Conservation (phyloP, 1,140 invertebrate genomes). For the Sycobia sp. region DNA sequence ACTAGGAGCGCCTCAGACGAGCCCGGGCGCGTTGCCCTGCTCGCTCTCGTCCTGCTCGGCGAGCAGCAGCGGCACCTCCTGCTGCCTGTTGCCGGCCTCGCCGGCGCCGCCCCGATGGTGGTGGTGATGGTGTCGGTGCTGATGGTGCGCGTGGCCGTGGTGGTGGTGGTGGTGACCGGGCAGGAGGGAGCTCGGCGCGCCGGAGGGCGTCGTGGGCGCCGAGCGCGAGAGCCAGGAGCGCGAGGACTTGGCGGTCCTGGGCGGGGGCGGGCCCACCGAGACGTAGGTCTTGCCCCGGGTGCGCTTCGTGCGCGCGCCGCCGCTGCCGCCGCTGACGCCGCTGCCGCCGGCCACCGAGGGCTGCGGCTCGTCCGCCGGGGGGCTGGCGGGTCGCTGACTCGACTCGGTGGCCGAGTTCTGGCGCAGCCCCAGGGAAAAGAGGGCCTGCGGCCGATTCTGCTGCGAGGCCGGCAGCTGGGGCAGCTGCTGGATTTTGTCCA, state of each 20-base stretch:
- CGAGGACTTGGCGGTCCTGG: constrained; percentile 35
- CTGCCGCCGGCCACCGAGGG: not conserved
- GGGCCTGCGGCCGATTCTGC: constrained; percentile 48
- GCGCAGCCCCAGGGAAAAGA: constrained; percentile 37
- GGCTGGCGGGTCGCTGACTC: not conserved
- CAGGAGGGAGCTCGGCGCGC: constrained; percentile 47
- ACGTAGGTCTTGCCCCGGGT: constrained; percentile 55
- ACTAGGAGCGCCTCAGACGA: constrained; percentile 3
- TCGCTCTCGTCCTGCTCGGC: constrained; percentile 58
- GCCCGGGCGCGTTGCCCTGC: constrained; percentile 3
- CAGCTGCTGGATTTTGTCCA: constrained; percentile 73
- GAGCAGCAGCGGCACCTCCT: constrained; percentile 55
- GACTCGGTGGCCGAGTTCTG: too few relatives aligned
- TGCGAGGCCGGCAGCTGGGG: constrained; percentile 56
- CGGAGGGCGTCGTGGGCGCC: constrained; percentile 76
- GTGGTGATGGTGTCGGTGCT: too few relatives aligned
- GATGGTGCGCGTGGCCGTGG: constrained; percentile 1
- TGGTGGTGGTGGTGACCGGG: not conserved
- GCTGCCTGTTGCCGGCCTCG: constrained; percentile 49
- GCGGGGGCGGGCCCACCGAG: constrained; percentile 49
- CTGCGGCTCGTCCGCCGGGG: not conserved
- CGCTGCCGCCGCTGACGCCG: too few relatives aligned
- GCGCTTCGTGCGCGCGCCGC: constrained; percentile 25
- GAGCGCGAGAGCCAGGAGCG: constrained; percentile 73
- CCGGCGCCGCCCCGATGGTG: constrained; percentile 52